A percentile compares a stretch with the other conserved stretches of the same genome.
phyloP scores from a whole-genome alignment of 2,797 vertebrate genomes.

The Intellagama lesueurii region DNA sequence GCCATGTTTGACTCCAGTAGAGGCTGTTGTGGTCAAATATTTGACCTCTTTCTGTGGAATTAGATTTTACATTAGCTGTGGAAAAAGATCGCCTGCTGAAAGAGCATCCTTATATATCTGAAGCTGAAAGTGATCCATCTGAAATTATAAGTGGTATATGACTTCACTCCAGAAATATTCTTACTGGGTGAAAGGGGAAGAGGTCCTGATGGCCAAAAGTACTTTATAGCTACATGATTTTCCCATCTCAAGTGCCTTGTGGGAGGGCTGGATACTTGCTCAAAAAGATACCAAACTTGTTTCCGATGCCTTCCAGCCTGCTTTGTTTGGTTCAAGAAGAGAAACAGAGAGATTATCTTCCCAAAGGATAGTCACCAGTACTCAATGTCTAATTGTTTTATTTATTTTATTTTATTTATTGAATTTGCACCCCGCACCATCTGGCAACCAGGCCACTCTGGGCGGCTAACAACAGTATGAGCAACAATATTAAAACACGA shows the following conservation, averaged over 20 bases:
- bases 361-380: background rate
- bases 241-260: background rate
- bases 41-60: conserved; percentile 22
- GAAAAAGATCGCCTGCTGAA: conserved; percentile 25
- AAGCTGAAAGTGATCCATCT: conserved; percentile 12
- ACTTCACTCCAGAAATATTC: conserved; percentile 39
- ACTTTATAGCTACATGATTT: background rate
- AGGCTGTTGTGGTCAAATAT: background rate
- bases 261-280: background rate
- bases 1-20: conserved; percentile 16
- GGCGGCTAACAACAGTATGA: too few species aligned
- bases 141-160: conserved; percentile 32
- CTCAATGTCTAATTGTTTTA: background rate
- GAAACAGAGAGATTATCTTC: background rate
- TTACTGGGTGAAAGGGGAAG: background rate
- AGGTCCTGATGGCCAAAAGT: conserved; percentile 5
- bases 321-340: background rate
- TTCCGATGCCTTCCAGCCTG: background rate
- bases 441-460: too few species aligned
- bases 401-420: too few species aligned
- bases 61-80: conserved; percentile 1
- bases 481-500: too few species aligned
- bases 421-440: too few species aligned
- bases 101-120: conserved; percentile 11
- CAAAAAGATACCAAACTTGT: background rate